phyloP scores from a whole-genome alignment of 30 jellyfish, hydroid and myxozoan species.

The Aurelia sp. region DNA sequence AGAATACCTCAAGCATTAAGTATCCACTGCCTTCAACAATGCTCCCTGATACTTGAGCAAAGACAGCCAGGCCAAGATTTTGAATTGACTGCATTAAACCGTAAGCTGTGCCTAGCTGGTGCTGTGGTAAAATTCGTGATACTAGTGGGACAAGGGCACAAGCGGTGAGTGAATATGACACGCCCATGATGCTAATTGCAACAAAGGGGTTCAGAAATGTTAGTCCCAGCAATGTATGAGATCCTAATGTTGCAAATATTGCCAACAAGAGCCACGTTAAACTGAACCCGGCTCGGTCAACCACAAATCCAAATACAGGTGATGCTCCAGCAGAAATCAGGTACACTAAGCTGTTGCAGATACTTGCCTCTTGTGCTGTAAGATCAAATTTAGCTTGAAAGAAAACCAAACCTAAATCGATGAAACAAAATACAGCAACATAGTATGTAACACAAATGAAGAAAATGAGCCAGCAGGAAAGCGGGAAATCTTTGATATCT shows the following conservation, averaged over 20 bases:
- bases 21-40: constrained; percentile 56
- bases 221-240: constrained; percentile 85
- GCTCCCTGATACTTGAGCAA: constrained; percentile 38
- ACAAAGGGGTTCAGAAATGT: constrained; percentile 67
- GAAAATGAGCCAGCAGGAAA: constrained; percentile 94
- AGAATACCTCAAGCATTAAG: constrained; percentile 82
- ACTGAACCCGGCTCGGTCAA: constrained; percentile 84
- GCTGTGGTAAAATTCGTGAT: constrained; percentile 86
- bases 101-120: constrained; percentile 97
- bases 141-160: constrained; percentile 98
- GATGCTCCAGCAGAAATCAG: constrained; percentile 99
- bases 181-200: constrained; percentile 94
- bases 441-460: constrained; percentile 92
- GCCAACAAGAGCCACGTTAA: constrained; percentile 82
- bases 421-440: constrained; percentile 95
- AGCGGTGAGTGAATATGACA: constrained; percentile 92
- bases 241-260: constrained; percentile 67
- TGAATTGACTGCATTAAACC: constrained; percentile 99
- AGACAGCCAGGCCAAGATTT: constrained; percentile 89
- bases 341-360: constrained; percentile 91
- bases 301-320: constrained; percentile 89
- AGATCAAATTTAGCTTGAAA: constrained; percentile 81
- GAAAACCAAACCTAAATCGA: constrained; percentile 87
- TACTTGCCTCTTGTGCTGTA: constrained; percentile 50
- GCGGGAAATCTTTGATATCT: constrained; percentile 94